A percentile compares a stretch with the other conserved stretches of the same genome.
These are phyloP conservation scores for Piscicola geometra DNA, from an alignment of 2,888 invertebrate genomes.

Conservation along the genomic window DNA sequence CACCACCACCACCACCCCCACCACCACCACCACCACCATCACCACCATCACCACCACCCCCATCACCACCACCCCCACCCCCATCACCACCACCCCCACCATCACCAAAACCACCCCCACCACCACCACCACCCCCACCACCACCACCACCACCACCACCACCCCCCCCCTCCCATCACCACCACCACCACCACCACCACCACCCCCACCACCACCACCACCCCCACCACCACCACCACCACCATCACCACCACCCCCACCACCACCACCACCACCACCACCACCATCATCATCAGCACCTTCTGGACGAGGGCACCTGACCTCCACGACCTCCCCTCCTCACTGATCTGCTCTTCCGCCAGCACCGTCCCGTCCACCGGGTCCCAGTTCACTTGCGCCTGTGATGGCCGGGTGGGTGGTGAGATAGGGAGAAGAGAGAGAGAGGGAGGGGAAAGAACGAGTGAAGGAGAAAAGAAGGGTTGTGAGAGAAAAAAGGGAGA, in stretches of 20 bases:
- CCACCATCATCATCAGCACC: constrained; percentile 58
- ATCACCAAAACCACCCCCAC: too few relatives aligned
- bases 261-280: neutral
- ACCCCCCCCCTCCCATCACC: too few relatives aligned
- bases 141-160: too few relatives aligned
- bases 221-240: neutral
- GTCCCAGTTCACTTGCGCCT: constrained; percentile 95
- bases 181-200: neutral
- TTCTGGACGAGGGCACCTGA: constrained; percentile 91
- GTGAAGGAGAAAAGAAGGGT: neutral
- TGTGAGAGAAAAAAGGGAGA: neutral
- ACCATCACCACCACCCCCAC: neutral
- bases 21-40: too few relatives aligned
- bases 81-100: too few relatives aligned
- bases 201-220: neutral
- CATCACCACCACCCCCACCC: too few relatives aligned
- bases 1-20: too few relatives aligned
- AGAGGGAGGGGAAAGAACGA: too few relatives aligned
- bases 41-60: too few relatives aligned
- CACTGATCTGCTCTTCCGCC: constrained; percentile 95
- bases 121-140: too few relatives aligned
- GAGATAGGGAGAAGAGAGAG: neutral
- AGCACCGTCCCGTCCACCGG: constrained; percentile 93
- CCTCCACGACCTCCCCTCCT: constrained; percentile 84
- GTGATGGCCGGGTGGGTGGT: neutral